Evolutionary conservation across 2,888 invertebrate genomes (phyloP).

Genomic region (Blomia tropicalis): DNA sequence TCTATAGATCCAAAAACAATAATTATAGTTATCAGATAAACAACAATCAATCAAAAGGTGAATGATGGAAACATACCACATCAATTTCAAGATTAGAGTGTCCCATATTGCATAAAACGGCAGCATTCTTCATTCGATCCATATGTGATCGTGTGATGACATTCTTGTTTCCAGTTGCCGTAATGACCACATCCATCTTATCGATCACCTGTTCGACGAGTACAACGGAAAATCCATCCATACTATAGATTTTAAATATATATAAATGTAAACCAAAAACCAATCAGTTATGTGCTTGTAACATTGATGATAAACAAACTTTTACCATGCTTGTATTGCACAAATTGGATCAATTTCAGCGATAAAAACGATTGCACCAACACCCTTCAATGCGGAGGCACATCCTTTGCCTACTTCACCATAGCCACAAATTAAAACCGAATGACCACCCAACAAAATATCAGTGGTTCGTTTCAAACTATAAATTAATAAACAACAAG

Average conservation of each 20-base stretch:
- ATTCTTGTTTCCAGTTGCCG: conserved; percentile 90
- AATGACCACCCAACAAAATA: conserved; percentile 94
- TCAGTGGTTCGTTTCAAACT: conserved; percentile 77
- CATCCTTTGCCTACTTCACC: conserved; percentile 89
- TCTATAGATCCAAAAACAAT: conserved; percentile 40
- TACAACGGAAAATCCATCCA: conserved; percentile 91
- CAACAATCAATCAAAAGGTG: conserved; percentile 9
- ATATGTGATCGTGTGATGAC: conserved; percentile 85
- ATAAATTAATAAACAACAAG: conserved; percentile 20
- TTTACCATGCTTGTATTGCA: conserved; percentile 75
- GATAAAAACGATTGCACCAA: conserved; percentile 78
- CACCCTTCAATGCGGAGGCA: conserved; percentile 78
- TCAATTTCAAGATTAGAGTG: conserved; percentile 93
- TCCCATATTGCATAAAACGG: conserved; percentile 91
- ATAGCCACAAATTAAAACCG: conserved; percentile 86
- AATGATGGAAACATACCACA: conserved; percentile 44
- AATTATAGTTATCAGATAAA: neutral
- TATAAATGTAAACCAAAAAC: neutral
- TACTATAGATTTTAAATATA: conserved; percentile 42
- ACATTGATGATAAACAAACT: no score
- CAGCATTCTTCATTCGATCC: conserved; percentile 91
- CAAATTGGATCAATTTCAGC: conserved; percentile 97
- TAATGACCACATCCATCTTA: conserved; percentile 83
- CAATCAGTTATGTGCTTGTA: neutral
- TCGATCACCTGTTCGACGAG: conserved; percentile 81